These are phyloP conservation scores for Lamprotornis superbus DNA, from an alignment of 2,113 vertebrate genomes.

Conservation along the genomic window DNA sequence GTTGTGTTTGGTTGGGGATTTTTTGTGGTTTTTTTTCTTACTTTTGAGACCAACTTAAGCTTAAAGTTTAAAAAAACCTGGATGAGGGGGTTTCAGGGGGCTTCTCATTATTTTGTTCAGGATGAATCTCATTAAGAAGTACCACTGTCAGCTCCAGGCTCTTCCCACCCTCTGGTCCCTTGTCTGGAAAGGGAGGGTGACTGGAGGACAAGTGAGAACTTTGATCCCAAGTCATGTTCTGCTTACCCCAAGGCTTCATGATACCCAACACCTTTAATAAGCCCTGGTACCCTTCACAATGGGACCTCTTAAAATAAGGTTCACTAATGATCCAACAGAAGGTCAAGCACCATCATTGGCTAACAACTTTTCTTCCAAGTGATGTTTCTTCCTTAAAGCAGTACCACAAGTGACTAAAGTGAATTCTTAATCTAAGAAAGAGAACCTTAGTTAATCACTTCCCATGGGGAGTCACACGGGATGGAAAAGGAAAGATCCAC, in stretches of 20 bases:
- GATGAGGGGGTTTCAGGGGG: not conserved
- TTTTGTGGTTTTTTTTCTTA: not conserved
- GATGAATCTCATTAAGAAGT: not conserved
- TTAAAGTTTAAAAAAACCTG: not conserved
- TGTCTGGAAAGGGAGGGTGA: not conserved
- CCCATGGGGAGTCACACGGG: not conserved
- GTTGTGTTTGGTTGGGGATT: not conserved
- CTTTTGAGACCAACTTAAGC: not conserved
- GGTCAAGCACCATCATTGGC: not conserved
- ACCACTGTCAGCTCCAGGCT: not conserved
- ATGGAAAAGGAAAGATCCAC: not conserved
- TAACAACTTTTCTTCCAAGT: not conserved
- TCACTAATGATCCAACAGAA: not conserved
- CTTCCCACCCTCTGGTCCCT: not conserved
- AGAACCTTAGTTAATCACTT: not conserved
- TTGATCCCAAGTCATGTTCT: not conserved
- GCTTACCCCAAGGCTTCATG: not conserved
- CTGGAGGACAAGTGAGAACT: not conserved
- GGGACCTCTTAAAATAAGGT: not conserved
- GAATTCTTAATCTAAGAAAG: not conserved
- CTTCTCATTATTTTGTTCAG: not conserved
- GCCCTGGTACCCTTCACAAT: not conserved
- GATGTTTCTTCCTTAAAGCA: not conserved
- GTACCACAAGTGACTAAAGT: not conserved
- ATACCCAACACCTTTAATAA: not conserved